phyloP scores from a whole-genome alignment of 2,113 vertebrate species.

The Arenaria interpres region DNA sequence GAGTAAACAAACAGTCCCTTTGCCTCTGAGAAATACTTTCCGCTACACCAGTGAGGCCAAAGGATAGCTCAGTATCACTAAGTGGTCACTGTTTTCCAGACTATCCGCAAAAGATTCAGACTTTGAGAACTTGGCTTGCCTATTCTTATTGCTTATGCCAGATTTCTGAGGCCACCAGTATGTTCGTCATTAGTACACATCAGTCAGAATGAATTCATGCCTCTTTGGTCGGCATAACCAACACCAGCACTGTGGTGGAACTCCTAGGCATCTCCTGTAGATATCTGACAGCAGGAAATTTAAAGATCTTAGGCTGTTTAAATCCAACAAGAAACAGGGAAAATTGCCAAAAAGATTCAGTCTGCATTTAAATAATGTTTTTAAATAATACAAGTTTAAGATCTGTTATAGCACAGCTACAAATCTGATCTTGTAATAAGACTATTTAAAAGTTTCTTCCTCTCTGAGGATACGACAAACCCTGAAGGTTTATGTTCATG shows the following conservation, averaged over 20 bases:
- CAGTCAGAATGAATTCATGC: not conserved
- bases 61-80: not conserved
- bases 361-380: not conserved
- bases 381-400: not conserved
- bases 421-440: not conserved
- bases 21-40: conserved; percentile 36
- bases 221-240: not conserved
- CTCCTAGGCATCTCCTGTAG: not conserved
- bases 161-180: not conserved
- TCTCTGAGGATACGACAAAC: not conserved
- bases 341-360: not conserved
- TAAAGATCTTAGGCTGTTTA: not conserved
- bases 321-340: not conserved
- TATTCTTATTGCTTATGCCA: not conserved
- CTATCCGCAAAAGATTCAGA: not conserved
- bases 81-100: conserved; percentile 27
- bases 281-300: not conserved
- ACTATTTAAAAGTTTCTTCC: not conserved
- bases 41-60: not conserved
- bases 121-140: not conserved
- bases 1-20: conserved; percentile 33
- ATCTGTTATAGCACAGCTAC: not conserved
- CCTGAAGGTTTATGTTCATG: not conserved
- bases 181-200: not conserved
- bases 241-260: not conserved